These are phyloP conservation scores for Merodon equestris DNA, from an alignment of 2,888 invertebrate species.

Conservation along the genomic window DNA sequence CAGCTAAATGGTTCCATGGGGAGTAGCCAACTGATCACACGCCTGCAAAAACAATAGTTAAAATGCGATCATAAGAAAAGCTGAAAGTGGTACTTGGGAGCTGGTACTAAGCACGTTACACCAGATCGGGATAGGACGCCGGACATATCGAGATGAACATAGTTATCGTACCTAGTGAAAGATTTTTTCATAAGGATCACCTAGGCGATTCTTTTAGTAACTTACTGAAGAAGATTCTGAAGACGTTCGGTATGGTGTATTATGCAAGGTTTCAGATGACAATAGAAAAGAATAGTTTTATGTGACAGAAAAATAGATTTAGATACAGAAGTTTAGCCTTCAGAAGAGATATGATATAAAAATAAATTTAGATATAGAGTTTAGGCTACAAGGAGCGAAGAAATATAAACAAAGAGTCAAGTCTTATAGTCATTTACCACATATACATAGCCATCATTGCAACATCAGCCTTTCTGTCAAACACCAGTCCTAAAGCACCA, in stretches of 20 bases:
- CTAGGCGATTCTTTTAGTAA: neutral
- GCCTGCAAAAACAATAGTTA: too few species aligned
- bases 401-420: too few species aligned
- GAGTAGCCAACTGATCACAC: slow-evolving; percentile 82
- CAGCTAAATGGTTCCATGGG: slow-evolving; percentile 82
- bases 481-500: slow-evolving; percentile 83
- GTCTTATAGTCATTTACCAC: slow-evolving; percentile 71
- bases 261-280: too few species aligned
- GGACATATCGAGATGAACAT: slow-evolving; percentile 82
- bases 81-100: slow-evolving; percentile 80
- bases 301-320: too few species aligned
- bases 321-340: too few species aligned
- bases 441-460: slow-evolving; percentile 76
- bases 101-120: slow-evolving; percentile 84
- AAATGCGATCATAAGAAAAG: too few species aligned
- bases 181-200: neutral
- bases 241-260: too few species aligned
- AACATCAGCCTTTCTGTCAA: slow-evolving; percentile 82
- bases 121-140: slow-evolving; percentile 82
- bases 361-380: too few species aligned
- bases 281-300: too few species aligned
- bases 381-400: too few species aligned
- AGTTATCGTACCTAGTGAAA: slow-evolving; percentile 82
- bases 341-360: too few species aligned
- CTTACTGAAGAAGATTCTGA: too few species aligned